These are phyloP conservation scores for Amblyraja radiata DNA, from an alignment of 2,797 vertebrate species.

Conservation along the genomic window DNA sequence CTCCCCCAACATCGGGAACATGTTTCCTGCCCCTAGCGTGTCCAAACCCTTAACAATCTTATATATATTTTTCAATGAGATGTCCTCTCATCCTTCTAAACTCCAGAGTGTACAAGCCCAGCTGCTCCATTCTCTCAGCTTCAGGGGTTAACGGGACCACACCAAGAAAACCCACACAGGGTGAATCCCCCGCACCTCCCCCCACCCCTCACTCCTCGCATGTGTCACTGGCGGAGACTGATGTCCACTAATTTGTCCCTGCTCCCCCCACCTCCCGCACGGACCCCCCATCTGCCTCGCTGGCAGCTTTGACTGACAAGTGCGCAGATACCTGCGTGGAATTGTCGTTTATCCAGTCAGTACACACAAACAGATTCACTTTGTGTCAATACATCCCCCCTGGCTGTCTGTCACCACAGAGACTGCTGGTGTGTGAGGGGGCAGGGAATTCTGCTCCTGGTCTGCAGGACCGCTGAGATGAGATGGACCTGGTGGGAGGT, in stretches of 20 bases:
- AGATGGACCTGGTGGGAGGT: background rate
- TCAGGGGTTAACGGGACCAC: background rate
- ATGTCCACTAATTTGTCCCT: background rate
- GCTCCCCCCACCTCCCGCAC: background rate
- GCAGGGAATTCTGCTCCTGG: background rate
- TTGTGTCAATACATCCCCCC: background rate
- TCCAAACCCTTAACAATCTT: too few relatives aligned
- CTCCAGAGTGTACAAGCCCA: too few relatives aligned
- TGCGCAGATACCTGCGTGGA: background rate
- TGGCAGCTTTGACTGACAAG: background rate
- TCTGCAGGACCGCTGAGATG: background rate
- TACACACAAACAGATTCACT: slow-evolving; percentile 7
- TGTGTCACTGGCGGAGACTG: slow-evolving; percentile 7
- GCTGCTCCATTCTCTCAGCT: too few relatives aligned
- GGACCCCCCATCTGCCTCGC: background rate
- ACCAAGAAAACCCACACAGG: background rate
- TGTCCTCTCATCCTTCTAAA: too few relatives aligned
- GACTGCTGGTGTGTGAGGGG: background rate
- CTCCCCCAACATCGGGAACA: too few relatives aligned
- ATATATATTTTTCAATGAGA: too few relatives aligned
- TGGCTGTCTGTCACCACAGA: slow-evolving; percentile 17
- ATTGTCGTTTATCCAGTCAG: background rate
- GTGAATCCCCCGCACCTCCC: background rate
- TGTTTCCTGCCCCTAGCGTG: too few relatives aligned
- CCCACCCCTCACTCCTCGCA: background rate